Base-by-base conservation (phyloP, 2,113 vertebrate species). In the Oenanthe oenanthe region DNA sequence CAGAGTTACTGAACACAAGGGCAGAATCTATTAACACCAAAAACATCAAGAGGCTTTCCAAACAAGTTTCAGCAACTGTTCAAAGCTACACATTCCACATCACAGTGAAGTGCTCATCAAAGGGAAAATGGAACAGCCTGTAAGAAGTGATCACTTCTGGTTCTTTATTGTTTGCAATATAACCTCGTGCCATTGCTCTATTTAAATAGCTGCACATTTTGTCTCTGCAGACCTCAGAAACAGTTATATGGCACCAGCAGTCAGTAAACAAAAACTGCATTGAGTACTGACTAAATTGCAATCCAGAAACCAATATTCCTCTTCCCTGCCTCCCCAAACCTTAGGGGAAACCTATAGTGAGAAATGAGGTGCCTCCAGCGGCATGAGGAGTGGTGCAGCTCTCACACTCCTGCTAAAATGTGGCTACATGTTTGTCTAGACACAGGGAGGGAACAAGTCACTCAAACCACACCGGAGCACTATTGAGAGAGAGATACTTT, bases 31-130 rank as follows among this genome's bases (percentile, higher is more conserved):
- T 95, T 76, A 91, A 91, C 63, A 58, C 47, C 15, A 54, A 32
- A 88, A 87, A 85, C 71, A 88, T 66, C 84, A 73, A 89, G 89
- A 85, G 34, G 29, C 22, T 93, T 92, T 57, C 78, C 81, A 94
- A 85, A 79, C 7, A 3, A 47, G 31, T 62, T 91, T 61, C 45
- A 3, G 77, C 66, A 73, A 58, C 54, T 38, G 70, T 50, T 94
- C 77, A 88, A 85, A 91, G 62, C 87, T 61, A 10, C 83, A 38
- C 68, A 73, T 76, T 48, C 15, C 85, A 62, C 61, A 79, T 29
- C 58, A 13, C 38, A 38, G 71, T 4, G 54, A 73, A 50, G 75
- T 16, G 58, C 18, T 76, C 77, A 54, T 71, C 75, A 36, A 56
- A 81, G 58, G 58, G 20, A 92, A 71, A 72, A 29, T 0, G 4